Evolutionary conservation across 2,113 vertebrate genomes (phyloP), one percentile per base, ranked within the genome.

Genomic region (Solea solea): DNA sequence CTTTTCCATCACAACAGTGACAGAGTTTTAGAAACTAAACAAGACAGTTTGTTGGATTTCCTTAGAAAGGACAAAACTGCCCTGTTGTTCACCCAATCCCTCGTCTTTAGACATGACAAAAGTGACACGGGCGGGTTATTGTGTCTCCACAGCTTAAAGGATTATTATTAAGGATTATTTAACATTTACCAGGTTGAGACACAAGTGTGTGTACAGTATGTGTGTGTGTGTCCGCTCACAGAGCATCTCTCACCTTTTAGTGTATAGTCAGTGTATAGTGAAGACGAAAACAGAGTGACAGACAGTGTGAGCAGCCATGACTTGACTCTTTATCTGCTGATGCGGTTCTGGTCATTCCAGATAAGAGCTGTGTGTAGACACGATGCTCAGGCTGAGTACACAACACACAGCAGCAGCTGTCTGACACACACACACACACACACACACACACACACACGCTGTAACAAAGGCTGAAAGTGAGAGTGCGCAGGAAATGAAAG

Each of bases 321-420:
- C 59, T 61, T 61, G 13, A 69, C 67, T 85, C 74, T 84, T 85
- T 90, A 89, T 90, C 87, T 84, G 75, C 56, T 34, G 64, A 76
- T 80, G 82, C 81, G 84, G 81, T 86, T 86, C 91, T 92, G 92
- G 83, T 85, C 81, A 80, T 88, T 91, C 89, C 78, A 90, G 92
- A 92, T 93, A 92, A 91, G 81, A 84, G 72, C 76, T 70, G 82
- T 80, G 86, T 88, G 86, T 83, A 87, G 86, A 90, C 88, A 91
- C 64, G 77, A 85, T 61, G 83, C 88, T 80, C 75, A 76, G 81
- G 81, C 90, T 91, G 88, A 90, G 83, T 89, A 92, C 91, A 92
- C 89, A 92, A 85, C 3, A 89, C 77, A 64, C 72, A 64, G 81
- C 72, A 64, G 81, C 81, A 90, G 82, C 82, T 88, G 86, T 81